Conservation (phyloP, 2,797 vertebrate genomes). For the Protonibea diacanthus region DNA sequence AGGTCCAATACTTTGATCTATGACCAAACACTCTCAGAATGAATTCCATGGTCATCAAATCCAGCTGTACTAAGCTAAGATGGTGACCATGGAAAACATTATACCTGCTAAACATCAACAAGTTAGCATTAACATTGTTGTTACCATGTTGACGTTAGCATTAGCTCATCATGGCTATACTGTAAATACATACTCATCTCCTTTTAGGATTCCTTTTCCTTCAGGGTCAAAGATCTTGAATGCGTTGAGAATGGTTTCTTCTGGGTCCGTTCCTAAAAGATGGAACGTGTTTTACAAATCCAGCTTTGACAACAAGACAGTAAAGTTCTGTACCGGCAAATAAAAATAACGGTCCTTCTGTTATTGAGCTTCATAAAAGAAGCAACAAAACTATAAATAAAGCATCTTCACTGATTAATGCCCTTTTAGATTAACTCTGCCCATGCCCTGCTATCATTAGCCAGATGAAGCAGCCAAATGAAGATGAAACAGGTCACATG, state of each 20-base stretch:
- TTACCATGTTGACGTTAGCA: background rate
- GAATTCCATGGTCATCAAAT: no score
- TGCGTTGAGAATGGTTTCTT: slow-evolving; percentile 93
- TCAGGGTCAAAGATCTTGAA: slow-evolving; percentile 94
- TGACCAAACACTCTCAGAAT: no score
- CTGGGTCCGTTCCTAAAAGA: slow-evolving; percentile 89
- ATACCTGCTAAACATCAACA: background rate
- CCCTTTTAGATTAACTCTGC: background rate
- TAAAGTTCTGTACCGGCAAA: background rate
- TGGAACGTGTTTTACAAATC: background rate
- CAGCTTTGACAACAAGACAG: background rate
- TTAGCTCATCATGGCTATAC: background rate
- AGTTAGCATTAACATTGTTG: background rate
- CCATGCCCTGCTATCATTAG: background rate
- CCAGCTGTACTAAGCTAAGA: background rate
- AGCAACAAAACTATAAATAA: background rate
- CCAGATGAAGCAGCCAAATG: background rate
- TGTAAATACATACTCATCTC: slow-evolving; percentile 85
- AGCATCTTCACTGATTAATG: background rate
- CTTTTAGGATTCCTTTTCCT: slow-evolving; percentile 90
- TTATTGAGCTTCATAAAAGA: background rate
- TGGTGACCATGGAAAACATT: background rate
- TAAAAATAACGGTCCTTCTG: background rate
- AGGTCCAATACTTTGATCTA: no score
- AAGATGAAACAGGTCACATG: background rate